Evolutionary conservation across 2,888 invertebrate species (phyloP), one percentile per base, ranked within the genome.

Genomic region (Drosophila multiciliata): DNA sequence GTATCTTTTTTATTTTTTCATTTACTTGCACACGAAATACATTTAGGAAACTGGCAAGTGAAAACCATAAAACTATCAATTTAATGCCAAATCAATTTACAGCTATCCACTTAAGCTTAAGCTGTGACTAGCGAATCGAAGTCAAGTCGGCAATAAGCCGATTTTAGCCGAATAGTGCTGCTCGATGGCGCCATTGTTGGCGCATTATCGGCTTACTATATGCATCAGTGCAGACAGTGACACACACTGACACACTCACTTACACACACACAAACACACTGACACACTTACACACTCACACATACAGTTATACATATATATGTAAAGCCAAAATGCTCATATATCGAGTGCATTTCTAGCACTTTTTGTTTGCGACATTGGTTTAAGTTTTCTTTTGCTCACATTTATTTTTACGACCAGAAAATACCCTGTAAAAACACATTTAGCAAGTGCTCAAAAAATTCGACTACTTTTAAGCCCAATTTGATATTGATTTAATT

Each of bases 141-240:
- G 84, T 86, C 84, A 81, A 83, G 71, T 75, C 29, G 75, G 79
- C 71, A 83, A 71, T 83, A 86, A 75, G 89, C 84, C 82, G 78
- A 78, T 83, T 86, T 81, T 57, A 53, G 63, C 67, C 61, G 70
- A 75, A 75, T 73, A 75, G 72, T 66, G 69, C 76, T 69, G 64
- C 70, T 83, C 82, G 69, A 79, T 83, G 82, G 77, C 82, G 73
- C 71, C 66, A 86, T 87, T 87, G 89, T 85, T 77, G 68, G 68
- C 70, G 87, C 67, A 78, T 88, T 88, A 85, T 86, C 87, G 82
- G 87, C 84, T 85, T 85, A 87, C 75, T 66, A 42, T 62, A 73
- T 84, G 87, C 84, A 83, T 86, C 76, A 86, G 49, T 82, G 86
- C 83, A 69, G 66, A 35, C 23, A 49, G 38, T 33, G 12, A 35